Percentiles rank a stretch among this genome's conserved stretches.
Conservation (phyloP, 2,797 vertebrate genomes). For the Amblyopsis hoosieri region DNA sequence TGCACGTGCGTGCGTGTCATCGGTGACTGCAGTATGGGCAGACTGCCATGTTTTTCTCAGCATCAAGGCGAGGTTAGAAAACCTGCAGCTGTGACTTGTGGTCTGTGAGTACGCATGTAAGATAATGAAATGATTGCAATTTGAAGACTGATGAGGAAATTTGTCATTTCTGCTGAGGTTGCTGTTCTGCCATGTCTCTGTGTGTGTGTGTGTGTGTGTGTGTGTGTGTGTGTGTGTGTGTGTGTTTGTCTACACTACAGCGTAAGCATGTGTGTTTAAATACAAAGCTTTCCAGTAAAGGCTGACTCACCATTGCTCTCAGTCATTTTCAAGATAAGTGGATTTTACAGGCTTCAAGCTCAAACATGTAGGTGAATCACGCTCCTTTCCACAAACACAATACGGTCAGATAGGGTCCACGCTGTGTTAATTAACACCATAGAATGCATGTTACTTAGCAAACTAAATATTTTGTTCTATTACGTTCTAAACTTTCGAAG, state of each 20-base stretch:
- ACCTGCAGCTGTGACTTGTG: neutral
- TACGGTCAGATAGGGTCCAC: neutral
- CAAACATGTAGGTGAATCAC: constrained; percentile 3
- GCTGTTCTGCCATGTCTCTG: neutral
- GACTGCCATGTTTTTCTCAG: no score
- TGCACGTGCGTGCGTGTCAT: no score
- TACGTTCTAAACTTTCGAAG: no score
- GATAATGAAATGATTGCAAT: no score
- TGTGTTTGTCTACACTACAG: neutral
- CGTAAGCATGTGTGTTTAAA: neutral
- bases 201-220: constrained; percentile 6
- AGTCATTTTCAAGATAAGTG: constrained; percentile 39
- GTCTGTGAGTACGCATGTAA: no score
- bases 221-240: constrained; percentile 2
- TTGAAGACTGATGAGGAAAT: neutral
- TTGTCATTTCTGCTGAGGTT: constrained; percentile 3
- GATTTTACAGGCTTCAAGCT: constrained; percentile 36
- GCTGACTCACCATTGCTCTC: constrained; percentile 49
- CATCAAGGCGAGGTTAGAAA: no score
- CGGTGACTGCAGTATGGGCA: no score
- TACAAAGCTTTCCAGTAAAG: constrained; percentile 48
- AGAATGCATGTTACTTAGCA: no score
- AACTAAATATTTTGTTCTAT: no score
- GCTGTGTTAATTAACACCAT: no score
- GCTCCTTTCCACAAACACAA: neutral